A percentile compares a stretch with the other conserved stretches of the same genome.
Evolutionary conservation across 1,140 invertebrate species (phyloP).

Genomic region (Atta cephalotes): DNA sequence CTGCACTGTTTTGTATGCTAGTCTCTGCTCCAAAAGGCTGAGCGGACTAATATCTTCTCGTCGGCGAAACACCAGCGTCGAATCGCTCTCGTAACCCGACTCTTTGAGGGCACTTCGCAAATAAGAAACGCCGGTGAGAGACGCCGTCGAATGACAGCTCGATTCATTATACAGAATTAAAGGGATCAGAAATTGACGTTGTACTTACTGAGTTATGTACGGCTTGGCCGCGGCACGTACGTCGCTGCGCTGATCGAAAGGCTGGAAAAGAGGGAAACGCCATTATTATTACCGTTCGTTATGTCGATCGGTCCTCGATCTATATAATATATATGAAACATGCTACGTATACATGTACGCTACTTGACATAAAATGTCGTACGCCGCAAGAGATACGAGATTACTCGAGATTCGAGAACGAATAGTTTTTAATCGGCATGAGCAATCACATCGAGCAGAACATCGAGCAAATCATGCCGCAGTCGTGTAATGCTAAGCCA

Average conservation of each 20-base stretch:
- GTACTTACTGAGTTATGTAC: constrained; percentile 91
- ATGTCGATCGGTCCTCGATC: constrained; percentile 4
- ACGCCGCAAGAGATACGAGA: constrained; percentile 14
- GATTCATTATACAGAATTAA: neutral
- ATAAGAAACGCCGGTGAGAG: neutral
- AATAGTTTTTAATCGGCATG: neutral
- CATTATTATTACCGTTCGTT: neutral
- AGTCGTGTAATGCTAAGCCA: constrained; percentile 69
- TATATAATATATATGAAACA: constrained; percentile 2
- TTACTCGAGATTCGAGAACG: constrained; percentile 3
- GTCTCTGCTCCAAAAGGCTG: constrained; percentile 92
- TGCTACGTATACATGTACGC: constrained; percentile 29
- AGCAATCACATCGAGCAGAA: neutral
- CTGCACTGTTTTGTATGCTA: constrained; percentile 94
- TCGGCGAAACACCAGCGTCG: constrained; percentile 93
- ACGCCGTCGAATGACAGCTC: neutral
- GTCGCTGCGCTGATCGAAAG: constrained; percentile 83
- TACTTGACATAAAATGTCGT: neutral
- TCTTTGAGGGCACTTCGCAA: constrained; percentile 92
- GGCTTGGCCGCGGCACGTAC: constrained; percentile 86
- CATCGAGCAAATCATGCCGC: constrained; percentile 60
- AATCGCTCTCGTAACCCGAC: constrained; percentile 96
- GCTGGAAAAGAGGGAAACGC: constrained; percentile 79
- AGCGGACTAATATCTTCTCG: constrained; percentile 89
- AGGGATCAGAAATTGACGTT: neutral